Percentiles rank a stretch among this genome's conserved stretches.
Conservation (phyloP, 2,797 vertebrate species). For the Crocodylus rhombifer region DNA sequence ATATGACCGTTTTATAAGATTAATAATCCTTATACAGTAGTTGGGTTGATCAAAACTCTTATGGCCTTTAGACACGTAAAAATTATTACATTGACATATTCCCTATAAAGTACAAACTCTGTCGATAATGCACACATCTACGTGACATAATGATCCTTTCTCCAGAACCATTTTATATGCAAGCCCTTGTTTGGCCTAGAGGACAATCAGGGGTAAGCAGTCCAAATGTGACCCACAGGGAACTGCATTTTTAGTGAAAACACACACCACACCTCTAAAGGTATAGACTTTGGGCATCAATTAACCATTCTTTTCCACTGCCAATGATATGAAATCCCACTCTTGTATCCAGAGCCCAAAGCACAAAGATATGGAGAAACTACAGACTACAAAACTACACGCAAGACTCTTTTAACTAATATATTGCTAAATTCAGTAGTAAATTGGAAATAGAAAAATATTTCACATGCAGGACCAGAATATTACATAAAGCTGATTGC, state of each 20-base stretch:
- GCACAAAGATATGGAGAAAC: not conserved
- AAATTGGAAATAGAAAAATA: not conserved
- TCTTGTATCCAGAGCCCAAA: not conserved
- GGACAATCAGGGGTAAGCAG: not conserved
- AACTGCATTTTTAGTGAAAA: not conserved
- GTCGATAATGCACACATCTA: not conserved
- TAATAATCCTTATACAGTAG: fast-evolving
- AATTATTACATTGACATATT: not conserved
- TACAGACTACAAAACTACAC: not conserved
- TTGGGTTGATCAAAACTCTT: not conserved
- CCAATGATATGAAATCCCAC: not conserved
- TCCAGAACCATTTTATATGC: not conserved
- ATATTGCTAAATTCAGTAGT: not conserved
- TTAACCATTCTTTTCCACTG: not conserved
- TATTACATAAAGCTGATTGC: not conserved
- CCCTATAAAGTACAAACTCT: not conserved
- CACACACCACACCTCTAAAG: no score
- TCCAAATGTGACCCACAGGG: not conserved
- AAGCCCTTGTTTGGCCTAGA: not conserved
- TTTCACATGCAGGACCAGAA: not conserved
- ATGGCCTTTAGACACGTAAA: not conserved
- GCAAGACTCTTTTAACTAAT: not conserved
- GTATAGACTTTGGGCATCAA: not conserved
- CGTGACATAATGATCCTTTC: not conserved
- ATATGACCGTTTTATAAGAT: no score